These are phyloP conservation scores for Athene cunicularia DNA, from an alignment of 2,113 vertebrate species.

Conservation along the genomic window DNA sequence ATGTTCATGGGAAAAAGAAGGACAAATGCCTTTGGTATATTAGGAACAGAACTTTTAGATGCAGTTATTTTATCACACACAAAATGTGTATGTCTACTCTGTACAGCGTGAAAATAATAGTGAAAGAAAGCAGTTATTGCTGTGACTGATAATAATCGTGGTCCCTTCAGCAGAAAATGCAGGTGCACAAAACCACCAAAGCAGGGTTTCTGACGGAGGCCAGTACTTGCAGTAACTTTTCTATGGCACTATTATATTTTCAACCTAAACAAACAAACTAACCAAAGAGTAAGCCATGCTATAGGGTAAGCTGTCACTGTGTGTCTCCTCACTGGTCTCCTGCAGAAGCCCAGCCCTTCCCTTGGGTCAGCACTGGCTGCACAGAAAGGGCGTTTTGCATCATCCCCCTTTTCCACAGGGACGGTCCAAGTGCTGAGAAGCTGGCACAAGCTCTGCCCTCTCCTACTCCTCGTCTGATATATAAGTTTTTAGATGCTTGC, in stretches of 20 bases:
- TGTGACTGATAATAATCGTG: neutral
- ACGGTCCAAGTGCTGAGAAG: neutral
- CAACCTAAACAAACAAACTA: neutral
- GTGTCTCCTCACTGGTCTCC: neutral
- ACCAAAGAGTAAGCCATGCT: neutral
- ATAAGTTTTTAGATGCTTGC: neutral
- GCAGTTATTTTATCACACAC: neutral
- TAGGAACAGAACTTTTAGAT: neutral
- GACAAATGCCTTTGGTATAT: neutral
- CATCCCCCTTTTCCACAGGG: rapidly evolving
- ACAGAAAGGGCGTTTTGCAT: neutral
- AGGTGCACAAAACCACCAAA: neutral
- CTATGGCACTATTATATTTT: neutral
- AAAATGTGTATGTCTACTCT: neutral
- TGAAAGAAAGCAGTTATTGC: neutral
- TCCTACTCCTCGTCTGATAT: neutral
- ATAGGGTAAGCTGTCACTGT: neutral
- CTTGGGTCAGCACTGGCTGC: neutral
- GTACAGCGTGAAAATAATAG: neutral
- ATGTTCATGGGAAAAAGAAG: neutral
- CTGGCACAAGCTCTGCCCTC: neutral
- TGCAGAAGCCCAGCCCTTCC: neutral
- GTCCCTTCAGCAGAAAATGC: neutral
- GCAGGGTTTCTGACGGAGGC: neutral
- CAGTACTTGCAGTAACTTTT: neutral